Evolutionary conservation across 2,888 invertebrate genomes (phyloP).

Genomic region (Microctonus aethiopoides): DNA sequence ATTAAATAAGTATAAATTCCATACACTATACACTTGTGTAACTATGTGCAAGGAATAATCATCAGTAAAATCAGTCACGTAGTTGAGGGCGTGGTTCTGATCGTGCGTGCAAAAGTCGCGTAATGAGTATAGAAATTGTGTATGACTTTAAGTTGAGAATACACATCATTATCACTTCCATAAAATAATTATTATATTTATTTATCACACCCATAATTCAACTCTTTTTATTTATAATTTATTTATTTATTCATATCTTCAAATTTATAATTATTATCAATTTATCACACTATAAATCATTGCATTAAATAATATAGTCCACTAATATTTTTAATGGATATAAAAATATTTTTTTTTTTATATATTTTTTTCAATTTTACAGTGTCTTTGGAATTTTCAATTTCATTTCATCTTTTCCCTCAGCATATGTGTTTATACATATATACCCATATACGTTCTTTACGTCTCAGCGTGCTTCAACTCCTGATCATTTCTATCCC

Average conservation of each 20-base stretch:
- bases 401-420: background rate
- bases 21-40: no score
- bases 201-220: no score
- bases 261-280: background rate
- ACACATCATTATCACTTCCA: background rate
- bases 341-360: no score
- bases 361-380: background rate
- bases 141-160: background rate
- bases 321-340: background rate
- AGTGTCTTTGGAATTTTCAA: background rate
- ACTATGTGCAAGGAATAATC: background rate
- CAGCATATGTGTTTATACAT: background rate
- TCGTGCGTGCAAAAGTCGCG: background rate
- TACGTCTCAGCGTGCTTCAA: conserved; percentile 35
- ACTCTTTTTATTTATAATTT: background rate
- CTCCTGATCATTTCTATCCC: conserved; percentile 37
- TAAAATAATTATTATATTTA: background rate
- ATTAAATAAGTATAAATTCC: background rate
- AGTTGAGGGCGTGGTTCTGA: background rate
- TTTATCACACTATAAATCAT: background rate
- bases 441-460: conserved; percentile 8
- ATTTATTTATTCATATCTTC: background rate
- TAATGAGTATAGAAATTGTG: background rate
- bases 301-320: no score
- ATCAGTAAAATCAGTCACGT: background rate